phyloP scores from a whole-genome alignment of 2,113 vertebrate species.

The Ammodytes dubius region DNA sequence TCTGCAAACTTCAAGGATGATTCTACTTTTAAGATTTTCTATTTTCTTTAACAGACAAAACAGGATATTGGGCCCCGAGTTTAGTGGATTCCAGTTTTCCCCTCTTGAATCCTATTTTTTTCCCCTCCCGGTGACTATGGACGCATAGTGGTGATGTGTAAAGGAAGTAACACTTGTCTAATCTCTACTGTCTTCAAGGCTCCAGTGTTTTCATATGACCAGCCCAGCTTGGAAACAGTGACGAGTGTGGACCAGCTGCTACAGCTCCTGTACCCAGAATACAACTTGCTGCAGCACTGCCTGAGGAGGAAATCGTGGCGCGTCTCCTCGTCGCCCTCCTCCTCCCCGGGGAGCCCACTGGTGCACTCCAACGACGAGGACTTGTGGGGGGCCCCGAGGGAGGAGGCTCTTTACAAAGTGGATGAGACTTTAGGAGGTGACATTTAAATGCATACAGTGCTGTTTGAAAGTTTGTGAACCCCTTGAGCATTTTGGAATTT shows the following conservation, averaged over 20 bases:
- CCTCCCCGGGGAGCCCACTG: slow-evolving; percentile 46
- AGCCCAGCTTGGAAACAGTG: slow-evolving; percentile 67
- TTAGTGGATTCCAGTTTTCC: not conserved
- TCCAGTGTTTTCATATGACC: slow-evolving; percentile 56
- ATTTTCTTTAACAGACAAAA: not conserved
- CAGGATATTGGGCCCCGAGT: not conserved
- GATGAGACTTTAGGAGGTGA: slow-evolving; percentile 71
- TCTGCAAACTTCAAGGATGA: not conserved
- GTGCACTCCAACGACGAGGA: slow-evolving; percentile 37
- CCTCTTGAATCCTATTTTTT: not conserved
- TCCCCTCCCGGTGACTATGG: too few species aligned
- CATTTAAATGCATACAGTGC: not conserved
- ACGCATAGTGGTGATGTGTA: not conserved
- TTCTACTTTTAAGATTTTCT: not conserved
- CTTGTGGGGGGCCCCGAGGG: slow-evolving; percentile 61
- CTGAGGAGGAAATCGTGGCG: slow-evolving; percentile 69
- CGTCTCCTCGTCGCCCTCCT: slow-evolving; percentile 35
- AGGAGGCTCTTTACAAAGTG: slow-evolving; percentile 65
- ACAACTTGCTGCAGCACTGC: slow-evolving; percentile 76
- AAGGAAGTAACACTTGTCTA: not conserved
- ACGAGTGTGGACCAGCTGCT: slow-evolving; percentile 75
- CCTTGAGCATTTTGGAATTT: too few species aligned
- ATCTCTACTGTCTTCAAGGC: slow-evolving; percentile 30
- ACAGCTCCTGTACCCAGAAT: slow-evolving; percentile 76
- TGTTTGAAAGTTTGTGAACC: too few species aligned